Base-by-base conservation (phyloP, 2,797 vertebrate genomes). In the Pipistrellus kuhlii region DNA sequence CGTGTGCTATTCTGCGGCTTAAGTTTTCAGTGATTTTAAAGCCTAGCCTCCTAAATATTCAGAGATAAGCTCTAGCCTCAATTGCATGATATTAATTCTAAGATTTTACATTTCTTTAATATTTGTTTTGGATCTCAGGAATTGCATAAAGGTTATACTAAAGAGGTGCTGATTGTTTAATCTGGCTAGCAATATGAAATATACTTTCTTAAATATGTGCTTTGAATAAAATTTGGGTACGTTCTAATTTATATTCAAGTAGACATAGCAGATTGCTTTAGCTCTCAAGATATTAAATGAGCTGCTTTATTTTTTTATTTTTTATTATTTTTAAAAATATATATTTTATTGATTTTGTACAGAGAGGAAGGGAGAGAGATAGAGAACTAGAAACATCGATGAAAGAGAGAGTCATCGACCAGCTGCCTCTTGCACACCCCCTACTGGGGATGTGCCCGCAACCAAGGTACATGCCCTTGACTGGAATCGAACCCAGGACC, bases 211-310 rank as follows among this genome's bases (percentile, higher is more conserved):
- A 75, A 86, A 86, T 89, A 41, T 81, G 35, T 93, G 86, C 62
- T 76, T 91, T 76, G 35, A 91, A 41, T 93, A 80, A 89, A n/a
- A 88, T 87, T 93, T 91, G 69, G n/a, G 35, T 85, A 83, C 88
- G 57, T 89, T 84, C 82, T 89, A 59, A 84, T 89, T 85, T 85
- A 68, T 82, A n/a, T 86, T 77, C 23, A 41, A 20, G 38, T 77
- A 73, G 78, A 84, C 59, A 84, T 57, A 68, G 44, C 59, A 91
- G 27, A 15, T 92, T 75, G 72, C 82, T 95, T 93, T 5, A 46
- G 51, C 82, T 86, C 66, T 86, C 17, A 93, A 64, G 73, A 75
- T 76, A 83, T 7, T 81, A 91, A 95, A 73, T 27, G 21, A 93
- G 41, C 71, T 91, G 30, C 38, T 90, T 92, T 82, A 82, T n/a